Evolutionary conservation across 2,113 vertebrate genomes (phyloP).

Genomic region (Ellobius talpinus): DNA sequence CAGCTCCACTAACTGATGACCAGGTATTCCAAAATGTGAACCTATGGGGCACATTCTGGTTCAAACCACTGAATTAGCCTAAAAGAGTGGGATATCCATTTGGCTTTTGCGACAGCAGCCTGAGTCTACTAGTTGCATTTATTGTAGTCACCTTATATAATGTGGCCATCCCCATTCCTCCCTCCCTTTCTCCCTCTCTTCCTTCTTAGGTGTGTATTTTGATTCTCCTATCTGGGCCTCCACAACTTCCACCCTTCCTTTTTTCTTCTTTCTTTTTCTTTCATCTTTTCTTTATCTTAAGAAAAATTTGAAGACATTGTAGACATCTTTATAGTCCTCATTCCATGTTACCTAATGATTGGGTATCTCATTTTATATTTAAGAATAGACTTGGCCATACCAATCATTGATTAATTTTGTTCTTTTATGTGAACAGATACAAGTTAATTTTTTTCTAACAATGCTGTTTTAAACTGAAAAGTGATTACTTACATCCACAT

Average conservation of each 20-base stretch:
- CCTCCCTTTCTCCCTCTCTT: too few relatives aligned
- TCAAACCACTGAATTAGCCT: neutral
- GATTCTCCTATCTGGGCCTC: neutral
- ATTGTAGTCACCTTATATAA: neutral
- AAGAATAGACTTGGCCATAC: slow-evolving; percentile 13
- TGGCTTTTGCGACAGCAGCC: neutral
- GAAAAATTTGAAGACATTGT: slow-evolving; percentile 58
- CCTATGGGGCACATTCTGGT: neutral
- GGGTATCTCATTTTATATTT: slow-evolving; percentile 65
- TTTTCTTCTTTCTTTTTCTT: neutral
- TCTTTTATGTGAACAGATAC: slow-evolving; percentile 54
- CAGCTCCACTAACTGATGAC: neutral
- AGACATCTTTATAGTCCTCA: slow-evolving; percentile 40
- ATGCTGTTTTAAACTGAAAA: slow-evolving; percentile 35
- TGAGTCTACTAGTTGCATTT: neutral
- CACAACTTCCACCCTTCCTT: neutral
- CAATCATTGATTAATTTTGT: slow-evolving; percentile 62
- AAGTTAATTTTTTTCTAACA: slow-evolving; percentile 16
- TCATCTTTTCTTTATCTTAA: slow-evolving; percentile 11
- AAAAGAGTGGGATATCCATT: neutral
- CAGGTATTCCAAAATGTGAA: neutral
- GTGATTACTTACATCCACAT: slow-evolving; percentile 13
- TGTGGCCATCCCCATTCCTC: neutral
- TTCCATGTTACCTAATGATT: slow-evolving; percentile 69
- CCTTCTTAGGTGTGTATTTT: neutral